Percentiles rank a stretch among this genome's conserved stretches.
Evolutionary conservation across 2,113 vertebrate genomes (phyloP).

Genomic region (Okapia johnstoni): DNA sequence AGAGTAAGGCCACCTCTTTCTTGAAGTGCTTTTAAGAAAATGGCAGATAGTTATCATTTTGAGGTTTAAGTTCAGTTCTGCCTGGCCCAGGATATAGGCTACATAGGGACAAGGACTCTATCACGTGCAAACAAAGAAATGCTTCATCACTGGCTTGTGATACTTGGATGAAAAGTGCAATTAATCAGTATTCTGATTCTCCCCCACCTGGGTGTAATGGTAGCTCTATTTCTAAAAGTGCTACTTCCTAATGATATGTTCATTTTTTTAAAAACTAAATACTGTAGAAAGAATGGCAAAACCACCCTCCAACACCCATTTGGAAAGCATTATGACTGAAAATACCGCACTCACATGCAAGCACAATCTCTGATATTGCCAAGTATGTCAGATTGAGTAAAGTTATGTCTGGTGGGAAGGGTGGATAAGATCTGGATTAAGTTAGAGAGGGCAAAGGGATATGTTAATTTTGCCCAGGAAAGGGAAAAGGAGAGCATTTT

Average conservation of each 20-base stretch:
- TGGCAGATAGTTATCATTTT: not conserved
- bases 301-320: not conserved
- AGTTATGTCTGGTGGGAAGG: not conserved
- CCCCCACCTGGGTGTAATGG: not conserved
- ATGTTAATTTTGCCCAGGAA: not conserved
- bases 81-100: not conserved
- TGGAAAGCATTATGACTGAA: not conserved
- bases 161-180: not conserved
- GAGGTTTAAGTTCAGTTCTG: not conserved
- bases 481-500: not conserved
- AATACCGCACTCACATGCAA: not conserved
- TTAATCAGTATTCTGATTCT: not conserved
- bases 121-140: not conserved
- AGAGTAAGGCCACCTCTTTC: not conserved
- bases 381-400: not conserved
- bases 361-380: not conserved
- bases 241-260: not conserved
- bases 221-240: not conserved
- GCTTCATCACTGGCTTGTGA: not conserved
- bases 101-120: not conserved
- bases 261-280: not conserved
- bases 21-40: not conserved
- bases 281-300: not conserved
- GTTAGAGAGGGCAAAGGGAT: not conserved
- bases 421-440: not conserved